Base-by-base conservation (phyloP, 2,888 invertebrate species). In the Crematogaster levior region DNA sequence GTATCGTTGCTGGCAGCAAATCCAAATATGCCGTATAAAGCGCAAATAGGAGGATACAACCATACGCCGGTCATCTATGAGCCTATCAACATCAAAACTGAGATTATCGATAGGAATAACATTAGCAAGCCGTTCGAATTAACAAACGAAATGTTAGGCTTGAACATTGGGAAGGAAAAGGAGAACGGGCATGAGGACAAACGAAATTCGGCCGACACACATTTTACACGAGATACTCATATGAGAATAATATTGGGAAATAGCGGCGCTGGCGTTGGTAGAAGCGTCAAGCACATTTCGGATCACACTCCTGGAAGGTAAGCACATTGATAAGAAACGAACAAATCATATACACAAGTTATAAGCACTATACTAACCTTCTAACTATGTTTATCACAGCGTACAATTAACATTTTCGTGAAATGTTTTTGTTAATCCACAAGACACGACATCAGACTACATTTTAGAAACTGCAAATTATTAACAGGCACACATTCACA, bases 141-240 rank as follows among this genome's bases (percentile, higher is more conserved):
- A 24, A 94, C 94, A 3, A 94, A 94, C 85, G 94, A 94, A 77
- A 94, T 94, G 94, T 84, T 94, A 21, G 94, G 94, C 2, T 85
- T 94, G 34, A 92, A 90, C 51, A 87, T 93, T 24, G 88, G 88
- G 56, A 93, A 93, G 66, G 93, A 93, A 15, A 93, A 92, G 68
- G 93, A 93, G 84, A 93, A 93, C 63, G 89, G 90, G 1, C 86
- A 90, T 46, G 93, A 94, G n/a, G 94, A 94, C 15, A 94, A 93
- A 84, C 91, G 93, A 75, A 93, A 92, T 82, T 96, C 93, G 0
- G 96, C 97, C 0, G 98, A 98, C 94, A 97, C 97, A 48, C 98
- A 98, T 93, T 98, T 98, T 95, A 97, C 97, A 75, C 95, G 98
- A n/a, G 98, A 98, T 93, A 98, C 98, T 0, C 98, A 98, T 92